Evolutionary conservation across 2,113 vertebrate genomes (phyloP).

Genomic region (Corvus cornix): DNA sequence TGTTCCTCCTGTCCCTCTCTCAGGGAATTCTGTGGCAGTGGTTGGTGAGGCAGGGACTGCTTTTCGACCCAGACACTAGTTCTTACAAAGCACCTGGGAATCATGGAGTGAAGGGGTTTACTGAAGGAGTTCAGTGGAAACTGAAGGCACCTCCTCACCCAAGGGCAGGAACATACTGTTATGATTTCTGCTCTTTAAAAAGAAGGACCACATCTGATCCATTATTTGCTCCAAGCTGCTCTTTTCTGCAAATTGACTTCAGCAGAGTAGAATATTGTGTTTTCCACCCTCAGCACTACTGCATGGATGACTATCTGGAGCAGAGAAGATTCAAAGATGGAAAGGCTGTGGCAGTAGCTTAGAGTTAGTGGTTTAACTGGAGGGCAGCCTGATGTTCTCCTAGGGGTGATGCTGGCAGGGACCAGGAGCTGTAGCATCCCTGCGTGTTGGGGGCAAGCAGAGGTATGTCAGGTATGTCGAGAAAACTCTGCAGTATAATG

Average conservation of each 20-base stretch:
- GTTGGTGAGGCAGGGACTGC: neutral
- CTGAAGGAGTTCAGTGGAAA: neutral
- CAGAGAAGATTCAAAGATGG: neutral
- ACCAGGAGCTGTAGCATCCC: neutral
- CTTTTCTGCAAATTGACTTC: neutral
- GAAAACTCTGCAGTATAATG: neutral
- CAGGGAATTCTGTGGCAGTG: neutral
- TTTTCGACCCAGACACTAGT: neutral
- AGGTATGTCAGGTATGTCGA: neutral
- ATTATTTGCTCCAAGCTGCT: neutral
- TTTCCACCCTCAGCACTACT: neutral
- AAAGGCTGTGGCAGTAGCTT: neutral
- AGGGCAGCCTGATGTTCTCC: neutral
- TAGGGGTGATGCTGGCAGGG: neutral
- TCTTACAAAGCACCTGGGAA: neutral
- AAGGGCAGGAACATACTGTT: neutral
- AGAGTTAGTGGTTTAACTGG: constrained; percentile 2
- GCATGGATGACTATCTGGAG: neutral
- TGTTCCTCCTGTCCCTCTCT: neutral
- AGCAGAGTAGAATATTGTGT: neutral
- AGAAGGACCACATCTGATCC: fast-evolving
- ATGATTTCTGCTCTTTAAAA: neutral
- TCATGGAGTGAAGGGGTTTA: neutral
- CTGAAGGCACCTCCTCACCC: neutral
- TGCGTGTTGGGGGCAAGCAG: neutral